Conservation (phyloP, 2,113 vertebrate species). For the Enhydra lutris region DNA sequence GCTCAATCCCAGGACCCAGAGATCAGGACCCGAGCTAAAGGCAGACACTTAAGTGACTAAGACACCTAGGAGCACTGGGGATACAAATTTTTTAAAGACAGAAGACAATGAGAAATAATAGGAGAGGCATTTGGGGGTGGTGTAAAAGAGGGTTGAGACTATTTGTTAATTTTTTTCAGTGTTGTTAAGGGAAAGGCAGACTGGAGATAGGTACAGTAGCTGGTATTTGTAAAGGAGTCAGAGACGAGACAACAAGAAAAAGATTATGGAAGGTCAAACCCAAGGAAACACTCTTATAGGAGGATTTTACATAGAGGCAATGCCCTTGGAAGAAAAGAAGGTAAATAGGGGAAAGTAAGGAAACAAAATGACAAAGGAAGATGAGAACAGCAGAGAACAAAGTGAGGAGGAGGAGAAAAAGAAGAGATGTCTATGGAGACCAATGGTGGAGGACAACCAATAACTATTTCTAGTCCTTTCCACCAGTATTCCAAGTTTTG, state of each 20-base stretch:
- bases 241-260: not conserved
- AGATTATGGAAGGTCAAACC: not conserved
- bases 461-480: not conserved
- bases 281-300: not conserved
- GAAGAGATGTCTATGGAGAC: not conserved
- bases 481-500: not conserved
- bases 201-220: not conserved
- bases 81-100: not conserved
- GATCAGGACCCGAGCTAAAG: not conserved
- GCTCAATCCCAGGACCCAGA: not conserved
- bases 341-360: not conserved
- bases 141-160: not conserved
- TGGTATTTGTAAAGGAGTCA: not conserved
- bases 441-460: not conserved
- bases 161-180: not conserved
- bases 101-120: not conserved
- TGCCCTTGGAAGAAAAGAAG: not conserved
- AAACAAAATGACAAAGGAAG: not conserved
- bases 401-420: not conserved
- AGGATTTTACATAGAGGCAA: not conserved
- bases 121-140: not conserved
- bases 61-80: too few species aligned
- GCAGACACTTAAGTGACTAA: not conserved
- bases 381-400: not conserved
- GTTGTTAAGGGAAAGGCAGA: not conserved